Base-by-base conservation (phyloP, 2,797 vertebrate species). In the Smutsia temminckii region DNA sequence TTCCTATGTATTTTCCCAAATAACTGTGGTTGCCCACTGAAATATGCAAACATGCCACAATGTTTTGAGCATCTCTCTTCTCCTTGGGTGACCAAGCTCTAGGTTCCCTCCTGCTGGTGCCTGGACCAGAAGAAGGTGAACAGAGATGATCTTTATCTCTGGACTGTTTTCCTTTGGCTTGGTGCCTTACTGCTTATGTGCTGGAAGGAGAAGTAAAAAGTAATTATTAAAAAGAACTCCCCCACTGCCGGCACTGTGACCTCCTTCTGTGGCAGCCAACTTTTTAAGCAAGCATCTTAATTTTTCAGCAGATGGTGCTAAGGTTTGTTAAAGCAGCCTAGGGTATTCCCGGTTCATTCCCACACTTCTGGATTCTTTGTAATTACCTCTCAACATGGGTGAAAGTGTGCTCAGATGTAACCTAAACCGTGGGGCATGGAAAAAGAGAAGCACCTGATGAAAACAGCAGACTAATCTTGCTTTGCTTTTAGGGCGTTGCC, bases 301-400 rank as follows among this genome's bases (percentile, higher is more conserved):
- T 97, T 97, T 97, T 96, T 97, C 57, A 96, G 94, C 97, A 97
- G 96, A 97, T 97, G 96, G 97, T 97, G 85, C 85, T 84, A 68
- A 94, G 93, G 71, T 96, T 97, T 96, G 92, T 88, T 89, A 83
- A 59, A 94, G 88, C 93, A 96, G 89, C 88, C 85, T 86, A 42
- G 69, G 37, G 2, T 93, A 95, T 94, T 97, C 90, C 92, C 90
- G 91, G 57, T 91, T 95, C 55, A 29, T 95, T 75, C 79, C 95
- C 79, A 94, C 55, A 79, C 95, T 96, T 95, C 93, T 95, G 78
- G 55, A 80, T 96, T 94, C 90, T 93, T 96, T 94, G 96, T 97
- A 92, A 96, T 97, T 95, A 96, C 95, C 81, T 95, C 32, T 2
- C 66, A 93, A 90, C 92, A 81, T 94, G 88, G 64, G 80, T 95